A percentile compares a stretch with the other conserved stretches of the same genome.
Evolutionary conservation across 30 jellyfish, hydroid and myxozoan species (phyloP).

Genomic region (Aurelia aurita): DNA sequence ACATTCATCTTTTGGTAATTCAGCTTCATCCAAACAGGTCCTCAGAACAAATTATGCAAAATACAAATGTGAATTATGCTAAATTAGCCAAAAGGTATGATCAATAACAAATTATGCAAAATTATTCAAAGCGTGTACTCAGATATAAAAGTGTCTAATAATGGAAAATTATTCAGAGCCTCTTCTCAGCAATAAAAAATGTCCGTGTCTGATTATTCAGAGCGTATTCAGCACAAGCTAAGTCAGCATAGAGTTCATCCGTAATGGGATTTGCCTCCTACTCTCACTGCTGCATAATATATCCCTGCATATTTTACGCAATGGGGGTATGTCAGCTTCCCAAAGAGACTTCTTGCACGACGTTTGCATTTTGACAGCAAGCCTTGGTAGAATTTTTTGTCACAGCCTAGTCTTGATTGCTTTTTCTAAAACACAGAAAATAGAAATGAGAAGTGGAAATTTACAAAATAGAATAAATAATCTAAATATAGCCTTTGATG

Average conservation of each 20-base stretch:
- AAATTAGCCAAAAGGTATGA: no score
- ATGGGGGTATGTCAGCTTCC: slow-evolving; percentile 7
- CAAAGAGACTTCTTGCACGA: slow-evolving; percentile 15
- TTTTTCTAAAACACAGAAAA: slow-evolving; percentile 27
- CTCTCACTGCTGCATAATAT: slow-evolving; percentile 39
- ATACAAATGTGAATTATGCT: no score
- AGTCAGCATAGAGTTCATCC: not conserved
- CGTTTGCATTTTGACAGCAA: slow-evolving; percentile 24
- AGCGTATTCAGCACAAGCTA: not conserved
- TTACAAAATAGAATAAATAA: not conserved
- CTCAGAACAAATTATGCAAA: no score
- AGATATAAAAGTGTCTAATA: no score
- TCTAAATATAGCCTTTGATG: no score
- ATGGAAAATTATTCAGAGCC: no score
- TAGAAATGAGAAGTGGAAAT: not conserved
- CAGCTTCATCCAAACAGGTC: no score
- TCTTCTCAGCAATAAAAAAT: no score
- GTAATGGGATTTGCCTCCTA: slow-evolving; percentile 22
- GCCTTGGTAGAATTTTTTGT: slow-evolving; percentile 9
- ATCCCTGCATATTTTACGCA: slow-evolving; percentile 15
- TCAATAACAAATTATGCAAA: no score
- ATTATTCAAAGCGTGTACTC: no score
- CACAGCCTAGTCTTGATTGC: slow-evolving; percentile 32
- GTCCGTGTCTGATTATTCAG: no score
- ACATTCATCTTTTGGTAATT: no score